phyloP scores from a whole-genome alignment of 2,113 vertebrate species.

The Condylura cristata region DNA sequence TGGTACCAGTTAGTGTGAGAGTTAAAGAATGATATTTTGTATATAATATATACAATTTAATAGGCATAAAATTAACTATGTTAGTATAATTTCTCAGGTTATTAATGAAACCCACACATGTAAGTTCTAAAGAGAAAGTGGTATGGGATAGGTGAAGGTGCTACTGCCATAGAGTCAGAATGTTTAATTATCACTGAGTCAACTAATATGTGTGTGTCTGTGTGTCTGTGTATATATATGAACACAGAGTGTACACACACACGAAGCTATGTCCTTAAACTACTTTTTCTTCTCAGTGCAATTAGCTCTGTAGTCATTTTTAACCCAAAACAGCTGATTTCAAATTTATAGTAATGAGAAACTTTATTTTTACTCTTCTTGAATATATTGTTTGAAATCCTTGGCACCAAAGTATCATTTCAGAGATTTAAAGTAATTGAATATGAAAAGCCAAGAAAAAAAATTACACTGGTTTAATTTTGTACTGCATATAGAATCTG shows the following conservation, averaged over 20 bases:
- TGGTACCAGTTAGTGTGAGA: background rate
- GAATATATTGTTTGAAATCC: background rate
- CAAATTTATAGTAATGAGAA: background rate
- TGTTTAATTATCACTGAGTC: background rate
- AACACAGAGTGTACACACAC: too few species aligned
- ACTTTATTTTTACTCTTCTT: background rate
- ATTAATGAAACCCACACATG: background rate
- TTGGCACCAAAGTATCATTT: background rate
- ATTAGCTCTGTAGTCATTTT: background rate
- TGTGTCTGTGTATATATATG: too few species aligned
- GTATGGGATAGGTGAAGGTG: background rate
- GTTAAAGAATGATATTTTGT: background rate
- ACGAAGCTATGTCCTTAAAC: background rate
- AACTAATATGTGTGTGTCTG: background rate
- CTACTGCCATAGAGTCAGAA: background rate
- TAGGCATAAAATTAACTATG: background rate
- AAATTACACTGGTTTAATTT: background rate
- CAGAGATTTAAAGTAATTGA: background rate
- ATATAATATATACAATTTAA: background rate
- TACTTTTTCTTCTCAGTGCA: background rate
- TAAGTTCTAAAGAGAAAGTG: background rate
- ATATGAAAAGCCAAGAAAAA: background rate
- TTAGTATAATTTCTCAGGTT: background rate
- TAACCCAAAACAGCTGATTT: background rate
- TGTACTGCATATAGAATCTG: background rate